Conservation (phyloP, 2,888 invertebrate genomes). For the Caenorhabditis sp. region DNA sequence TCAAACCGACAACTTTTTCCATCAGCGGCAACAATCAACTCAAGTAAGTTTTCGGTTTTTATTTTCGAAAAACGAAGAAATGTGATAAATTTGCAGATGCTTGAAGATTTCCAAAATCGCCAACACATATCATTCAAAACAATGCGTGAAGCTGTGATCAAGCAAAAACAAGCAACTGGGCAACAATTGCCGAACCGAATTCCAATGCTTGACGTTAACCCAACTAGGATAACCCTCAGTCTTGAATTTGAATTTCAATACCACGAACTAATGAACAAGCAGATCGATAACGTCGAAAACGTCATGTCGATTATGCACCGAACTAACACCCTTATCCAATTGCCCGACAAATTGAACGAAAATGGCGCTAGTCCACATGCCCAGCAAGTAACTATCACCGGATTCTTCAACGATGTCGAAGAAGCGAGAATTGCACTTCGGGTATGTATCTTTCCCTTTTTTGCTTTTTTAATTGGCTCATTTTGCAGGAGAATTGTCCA, state of each 20-base stretch:
- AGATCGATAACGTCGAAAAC: conserved; percentile 20
- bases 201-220: conserved; percentile 38
- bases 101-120: conserved; percentile 19
- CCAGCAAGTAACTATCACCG: conserved; percentile 33
- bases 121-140: conserved; percentile 15
- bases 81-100: conserved; percentile 17
- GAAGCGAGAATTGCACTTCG: conserved; percentile 25
- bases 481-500: conserved; percentile 13
- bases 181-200: conserved; percentile 21
- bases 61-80: not conserved
- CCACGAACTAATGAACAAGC: conserved; percentile 28
- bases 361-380: conserved; percentile 8
- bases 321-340: conserved; percentile 41
- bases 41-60: conserved; percentile 5
- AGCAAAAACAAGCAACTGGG: conserved; percentile 1
- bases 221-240: conserved; percentile 40
- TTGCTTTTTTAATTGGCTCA: no score
- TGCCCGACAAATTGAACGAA: conserved; percentile 18
- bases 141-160: conserved; percentile 21
- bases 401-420: conserved; percentile 30
- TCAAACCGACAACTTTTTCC: not conserved
- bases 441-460: conserved; percentile 1
- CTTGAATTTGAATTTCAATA: conserved; percentile 31
- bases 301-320: conserved; percentile 28
- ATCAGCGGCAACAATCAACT: conserved; percentile 26